phyloP scores from a whole-genome alignment of 1,140 invertebrate genomes.

The Aphelenchoides avenae region DNA sequence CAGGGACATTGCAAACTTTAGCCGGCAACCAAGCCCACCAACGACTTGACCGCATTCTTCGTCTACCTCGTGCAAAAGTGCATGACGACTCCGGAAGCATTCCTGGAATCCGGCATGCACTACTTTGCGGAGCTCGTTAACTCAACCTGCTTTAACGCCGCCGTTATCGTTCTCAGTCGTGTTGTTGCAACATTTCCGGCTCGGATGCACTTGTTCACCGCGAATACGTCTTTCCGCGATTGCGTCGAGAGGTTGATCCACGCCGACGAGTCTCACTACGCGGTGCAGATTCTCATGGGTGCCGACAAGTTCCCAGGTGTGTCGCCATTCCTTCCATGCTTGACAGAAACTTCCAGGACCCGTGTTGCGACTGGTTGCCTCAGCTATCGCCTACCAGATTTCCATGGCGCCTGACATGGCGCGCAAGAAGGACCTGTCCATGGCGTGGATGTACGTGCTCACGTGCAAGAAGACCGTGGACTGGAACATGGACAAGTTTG shows the following conservation, averaged over 20 bases:
- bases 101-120: slow-evolving; percentile 30
- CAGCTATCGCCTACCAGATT: too few relatives aligned
- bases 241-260: slow-evolving; percentile 29
- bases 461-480: slow-evolving; percentile 20
- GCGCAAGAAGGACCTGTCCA: slow-evolving; percentile 10
- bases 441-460: slow-evolving; percentile 28
- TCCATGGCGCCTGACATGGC: slow-evolving; percentile 5
- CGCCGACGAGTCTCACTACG: slow-evolving; percentile 36
- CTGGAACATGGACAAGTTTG: slow-evolving; percentile 40
- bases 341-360: too few relatives aligned
- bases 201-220: slow-evolving; percentile 26
- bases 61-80: slow-evolving; percentile 34
- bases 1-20: slow-evolving; percentile 15
- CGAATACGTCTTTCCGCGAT: slow-evolving; percentile 28
- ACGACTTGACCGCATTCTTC: slow-evolving; percentile 44
- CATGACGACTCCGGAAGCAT: slow-evolving; percentile 28
- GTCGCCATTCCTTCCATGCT: too few relatives aligned
- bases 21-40: slow-evolving; percentile 28
- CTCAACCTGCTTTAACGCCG: slow-evolving; percentile 31
- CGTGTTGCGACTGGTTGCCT: too few relatives aligned
- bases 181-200: slow-evolving; percentile 25
- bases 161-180: slow-evolving; percentile 21
- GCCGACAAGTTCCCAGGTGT: slow-evolving; percentile 40
- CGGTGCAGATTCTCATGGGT: slow-evolving; percentile 32
- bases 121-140: slow-evolving; percentile 39